Percentiles rank a stretch among this genome's conserved stretches.
Conservation (phyloP, 1,140 invertebrate genomes). For the Mya arenaria region DNA sequence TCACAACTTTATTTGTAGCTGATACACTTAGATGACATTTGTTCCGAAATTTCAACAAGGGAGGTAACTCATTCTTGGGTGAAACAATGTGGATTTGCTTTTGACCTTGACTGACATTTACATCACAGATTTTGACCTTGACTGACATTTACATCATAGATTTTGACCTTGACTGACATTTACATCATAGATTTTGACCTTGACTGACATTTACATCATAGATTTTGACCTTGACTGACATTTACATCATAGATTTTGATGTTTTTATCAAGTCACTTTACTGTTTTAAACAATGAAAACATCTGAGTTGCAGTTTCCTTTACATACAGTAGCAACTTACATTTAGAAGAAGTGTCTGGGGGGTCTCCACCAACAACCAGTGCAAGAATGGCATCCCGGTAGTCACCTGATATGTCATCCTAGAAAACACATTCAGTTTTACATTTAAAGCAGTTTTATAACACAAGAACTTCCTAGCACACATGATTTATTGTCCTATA, state of each 20-base stretch:
- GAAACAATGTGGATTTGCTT: too few species aligned
- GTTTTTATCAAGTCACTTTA: background rate
- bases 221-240: background rate
- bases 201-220: background rate
- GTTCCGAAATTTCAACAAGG: too few species aligned
- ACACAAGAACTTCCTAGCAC: too few species aligned
- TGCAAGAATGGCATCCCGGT: slow-evolving; percentile 70
- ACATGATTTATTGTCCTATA: background rate
- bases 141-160: background rate
- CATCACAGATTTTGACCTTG: too few species aligned
- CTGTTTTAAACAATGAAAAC: background rate
- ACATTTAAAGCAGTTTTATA: too few species aligned
- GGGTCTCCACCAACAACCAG: slow-evolving; percentile 71
- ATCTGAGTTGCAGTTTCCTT: background rate
- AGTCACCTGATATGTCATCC: slow-evolving; percentile 75
- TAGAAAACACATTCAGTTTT: slow-evolving; percentile 42
- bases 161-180: background rate
- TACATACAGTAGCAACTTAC: slow-evolving; percentile 57
- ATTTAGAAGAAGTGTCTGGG: slow-evolving; percentile 69
- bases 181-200: too few species aligned
- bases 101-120: too few species aligned
- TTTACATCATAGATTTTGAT: background rate
- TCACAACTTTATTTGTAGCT: too few species aligned
- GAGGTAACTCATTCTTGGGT: too few species aligned
- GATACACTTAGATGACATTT: too few species aligned